Evolutionary conservation across 1,140 invertebrate genomes (phyloP).

Genomic region (Maniola jurtina): DNA sequence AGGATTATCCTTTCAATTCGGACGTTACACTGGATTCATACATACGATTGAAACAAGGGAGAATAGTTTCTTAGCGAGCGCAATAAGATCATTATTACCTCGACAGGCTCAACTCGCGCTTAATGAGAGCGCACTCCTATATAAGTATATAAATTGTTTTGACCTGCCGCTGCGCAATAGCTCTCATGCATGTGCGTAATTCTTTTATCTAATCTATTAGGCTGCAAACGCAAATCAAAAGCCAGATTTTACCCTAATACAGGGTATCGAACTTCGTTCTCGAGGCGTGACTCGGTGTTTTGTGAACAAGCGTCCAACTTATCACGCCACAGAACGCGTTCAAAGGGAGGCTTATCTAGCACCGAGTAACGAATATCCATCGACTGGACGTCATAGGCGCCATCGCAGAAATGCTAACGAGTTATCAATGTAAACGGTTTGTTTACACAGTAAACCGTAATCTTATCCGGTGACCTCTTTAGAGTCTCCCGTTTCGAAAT

Average conservation of each 20-base stretch:
- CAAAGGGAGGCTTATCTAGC: slow-evolving; percentile 17
- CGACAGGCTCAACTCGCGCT: slow-evolving; percentile 3
- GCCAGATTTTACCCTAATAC: slow-evolving; percentile 7
- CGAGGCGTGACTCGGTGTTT: slow-evolving; percentile 9
- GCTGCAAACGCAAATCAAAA: slow-evolving; percentile 15
- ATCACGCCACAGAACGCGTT: slow-evolving; percentile 5
- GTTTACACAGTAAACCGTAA: slow-evolving; percentile 76
- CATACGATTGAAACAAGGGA: background rate
- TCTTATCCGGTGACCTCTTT: slow-evolving; percentile 77
- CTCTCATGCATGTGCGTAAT: slow-evolving; percentile 45
- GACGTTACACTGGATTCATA: background rate
- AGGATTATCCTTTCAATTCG: background rate
- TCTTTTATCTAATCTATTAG: slow-evolving; percentile 43
- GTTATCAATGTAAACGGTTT: slow-evolving; percentile 75
- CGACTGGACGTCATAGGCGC: slow-evolving; percentile 45
- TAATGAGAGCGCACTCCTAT: slow-evolving; percentile 42
- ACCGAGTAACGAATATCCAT: slow-evolving; percentile 7
- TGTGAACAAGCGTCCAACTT: background rate
- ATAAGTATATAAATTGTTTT: slow-evolving; percentile 36
- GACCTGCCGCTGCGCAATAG: slow-evolving; percentile 55
- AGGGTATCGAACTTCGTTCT: slow-evolving; percentile 3
- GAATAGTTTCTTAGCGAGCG: background rate
- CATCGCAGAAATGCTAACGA: slow-evolving; percentile 66
- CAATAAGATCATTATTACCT: slow-evolving; percentile 24
- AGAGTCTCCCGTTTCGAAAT: slow-evolving; percentile 75